Conservation (phyloP, 2,888 invertebrate species). For the Nasonovia ribisnigri region DNA sequence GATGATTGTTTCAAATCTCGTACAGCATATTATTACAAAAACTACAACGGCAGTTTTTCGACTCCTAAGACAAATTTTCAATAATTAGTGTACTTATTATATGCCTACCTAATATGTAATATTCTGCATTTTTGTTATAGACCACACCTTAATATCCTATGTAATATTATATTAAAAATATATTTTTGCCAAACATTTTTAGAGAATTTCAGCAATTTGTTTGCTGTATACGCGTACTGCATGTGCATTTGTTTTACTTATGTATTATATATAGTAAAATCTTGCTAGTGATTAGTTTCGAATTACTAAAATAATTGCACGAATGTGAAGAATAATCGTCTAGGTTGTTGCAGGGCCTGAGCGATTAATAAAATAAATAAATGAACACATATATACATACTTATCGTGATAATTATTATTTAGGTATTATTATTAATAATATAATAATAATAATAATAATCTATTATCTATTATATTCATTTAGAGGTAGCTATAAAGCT, state of each 20-base stretch:
- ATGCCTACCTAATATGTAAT: not conserved
- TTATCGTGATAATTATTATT: not conserved
- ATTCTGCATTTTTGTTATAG: not conserved
- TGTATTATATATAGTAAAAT: not conserved
- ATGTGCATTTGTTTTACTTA: not conserved
- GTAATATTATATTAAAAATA: not conserved
- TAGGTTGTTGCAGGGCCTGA: not conserved
- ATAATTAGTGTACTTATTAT: not conserved
- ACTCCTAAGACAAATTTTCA: not conserved
- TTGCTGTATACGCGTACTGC: not conserved
- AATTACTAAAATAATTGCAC: not conserved
- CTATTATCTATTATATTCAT: no score
- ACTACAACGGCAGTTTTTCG: not conserved
- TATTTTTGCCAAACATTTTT: not conserved
- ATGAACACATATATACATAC: not conserved
- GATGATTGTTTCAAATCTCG: not conserved
- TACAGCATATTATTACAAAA: not conserved
- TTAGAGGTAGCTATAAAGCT: not conserved
- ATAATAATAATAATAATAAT: no score
- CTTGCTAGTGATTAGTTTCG: not conserved
- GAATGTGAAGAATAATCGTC: not conserved
- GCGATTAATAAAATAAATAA: not conserved
- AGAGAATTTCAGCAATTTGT: not conserved
- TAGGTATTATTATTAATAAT: not conserved
- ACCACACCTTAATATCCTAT: not conserved